phyloP scores from a whole-genome alignment of 2,797 vertebrate species.

The Sebastes jordani region DNA sequence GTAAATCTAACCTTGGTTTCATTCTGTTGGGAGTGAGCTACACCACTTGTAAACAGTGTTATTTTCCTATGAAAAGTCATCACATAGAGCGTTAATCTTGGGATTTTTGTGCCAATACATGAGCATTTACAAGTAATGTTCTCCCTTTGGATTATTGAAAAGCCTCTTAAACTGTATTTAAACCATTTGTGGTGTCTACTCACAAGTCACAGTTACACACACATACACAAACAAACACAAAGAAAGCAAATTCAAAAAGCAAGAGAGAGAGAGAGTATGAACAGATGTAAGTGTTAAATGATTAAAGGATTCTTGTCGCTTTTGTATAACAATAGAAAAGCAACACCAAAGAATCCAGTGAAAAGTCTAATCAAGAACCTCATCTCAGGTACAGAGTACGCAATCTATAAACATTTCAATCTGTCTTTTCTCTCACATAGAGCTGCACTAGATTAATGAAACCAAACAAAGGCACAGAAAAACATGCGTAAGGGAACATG shows the following conservation, averaged over 20 bases:
- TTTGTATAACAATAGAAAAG: slow-evolving; percentile 1
- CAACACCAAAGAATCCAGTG: not conserved
- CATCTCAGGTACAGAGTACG: not conserved
- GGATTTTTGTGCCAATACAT: not conserved
- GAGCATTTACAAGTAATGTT: not conserved
- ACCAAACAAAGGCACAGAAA: not conserved
- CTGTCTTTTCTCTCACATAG: not conserved
- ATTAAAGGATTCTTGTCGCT: slow-evolving; percentile 7
- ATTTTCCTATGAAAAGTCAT: not conserved
- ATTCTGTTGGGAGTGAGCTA: not conserved
- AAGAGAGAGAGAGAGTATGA: not conserved
- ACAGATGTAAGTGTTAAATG: not conserved
- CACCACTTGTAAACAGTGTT: not conserved
- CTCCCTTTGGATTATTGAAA: not conserved
- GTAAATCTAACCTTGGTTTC: not conserved
- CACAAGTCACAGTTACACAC: not conserved
- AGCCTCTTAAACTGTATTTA: not conserved
- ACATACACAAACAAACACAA: not conserved
- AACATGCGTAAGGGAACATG: not conserved
- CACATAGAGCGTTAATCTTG: not conserved
- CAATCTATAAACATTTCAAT: not conserved
- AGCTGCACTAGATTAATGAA: not conserved
- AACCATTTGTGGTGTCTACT: not conserved
- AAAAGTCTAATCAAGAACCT: not conserved
- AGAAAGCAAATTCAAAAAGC: not conserved